Conservation (phyloP, 2,797 vertebrate species). For the Eidolon dupreanum region DNA sequence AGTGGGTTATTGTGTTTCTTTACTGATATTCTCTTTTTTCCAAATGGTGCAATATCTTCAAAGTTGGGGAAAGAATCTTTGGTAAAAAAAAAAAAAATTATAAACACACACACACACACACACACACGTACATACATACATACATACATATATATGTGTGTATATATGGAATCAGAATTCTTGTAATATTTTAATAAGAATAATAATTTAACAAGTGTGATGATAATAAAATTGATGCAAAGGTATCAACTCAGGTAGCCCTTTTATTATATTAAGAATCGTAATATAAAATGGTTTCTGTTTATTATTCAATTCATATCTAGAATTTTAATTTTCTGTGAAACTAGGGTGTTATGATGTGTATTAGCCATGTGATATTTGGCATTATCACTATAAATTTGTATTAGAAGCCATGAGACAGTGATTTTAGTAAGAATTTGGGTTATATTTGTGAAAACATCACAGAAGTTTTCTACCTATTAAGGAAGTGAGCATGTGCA, state of each 20-base stretch:
- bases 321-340: conserved; percentile 36
- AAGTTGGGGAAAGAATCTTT: conserved; percentile 19
- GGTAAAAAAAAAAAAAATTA: background rate
- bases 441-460: conserved; percentile 24
- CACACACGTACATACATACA: too few relatives aligned
- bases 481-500: background rate
- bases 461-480: background rate
- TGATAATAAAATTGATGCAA: background rate
- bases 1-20: background rate
- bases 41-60: background rate
- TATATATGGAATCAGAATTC: too few relatives aligned
- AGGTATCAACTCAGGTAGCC: background rate
- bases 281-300: background rate
- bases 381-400: background rate
- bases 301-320: conserved; percentile 22
- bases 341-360: background rate
- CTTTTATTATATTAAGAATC: background rate
- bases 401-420: background rate
- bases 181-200: too few relatives aligned
- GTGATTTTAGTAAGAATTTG: conserved; percentile 19
- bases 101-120: too few relatives aligned
- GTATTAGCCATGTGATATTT: background rate
- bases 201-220: too few relatives aligned
- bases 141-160: too few relatives aligned
- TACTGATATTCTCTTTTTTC: background rate